A percentile compares a stretch with the other conserved stretches of the same genome.
Evolutionary conservation across 1,140 invertebrate species (phyloP).

Genomic region (Dryas iulia): DNA sequence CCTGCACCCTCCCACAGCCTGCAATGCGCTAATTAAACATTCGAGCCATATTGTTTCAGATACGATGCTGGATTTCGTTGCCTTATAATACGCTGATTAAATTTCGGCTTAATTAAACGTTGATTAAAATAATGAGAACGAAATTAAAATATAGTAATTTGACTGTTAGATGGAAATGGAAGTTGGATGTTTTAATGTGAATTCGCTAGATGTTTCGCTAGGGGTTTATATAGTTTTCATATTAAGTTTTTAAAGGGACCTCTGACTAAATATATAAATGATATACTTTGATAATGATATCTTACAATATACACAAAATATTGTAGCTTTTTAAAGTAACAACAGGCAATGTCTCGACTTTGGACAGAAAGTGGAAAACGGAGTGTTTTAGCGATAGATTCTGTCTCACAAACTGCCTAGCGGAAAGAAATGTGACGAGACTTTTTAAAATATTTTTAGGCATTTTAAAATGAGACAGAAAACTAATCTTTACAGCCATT

Average conservation of each 20-base stretch:
- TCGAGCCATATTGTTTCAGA: slow-evolving; percentile 74
- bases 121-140: slow-evolving; percentile 25
- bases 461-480: no score
- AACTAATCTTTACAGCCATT: no score
- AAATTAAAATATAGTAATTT: slow-evolving; percentile 12
- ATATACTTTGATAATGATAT: no score
- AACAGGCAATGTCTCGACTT: no score
- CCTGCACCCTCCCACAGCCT: slow-evolving; percentile 45
- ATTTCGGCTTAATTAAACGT: slow-evolving; percentile 44
- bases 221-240: not conserved
- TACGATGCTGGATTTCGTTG: slow-evolving; percentile 64
- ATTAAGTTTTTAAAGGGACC: not conserved
- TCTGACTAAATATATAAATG: no score
- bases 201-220: not conserved
- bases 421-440: no score
- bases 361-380: no score
- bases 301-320: no score
- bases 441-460: no score
- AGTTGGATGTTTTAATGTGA: not conserved
- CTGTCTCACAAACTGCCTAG: no score
- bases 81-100: slow-evolving; percentile 55
- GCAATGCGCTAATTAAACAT: slow-evolving; percentile 75
- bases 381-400: no score
- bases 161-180: not conserved
- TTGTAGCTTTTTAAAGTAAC: no score